Conservation (phyloP, 1,140 invertebrate genomes). For the Berghia stephanieae region DNA sequence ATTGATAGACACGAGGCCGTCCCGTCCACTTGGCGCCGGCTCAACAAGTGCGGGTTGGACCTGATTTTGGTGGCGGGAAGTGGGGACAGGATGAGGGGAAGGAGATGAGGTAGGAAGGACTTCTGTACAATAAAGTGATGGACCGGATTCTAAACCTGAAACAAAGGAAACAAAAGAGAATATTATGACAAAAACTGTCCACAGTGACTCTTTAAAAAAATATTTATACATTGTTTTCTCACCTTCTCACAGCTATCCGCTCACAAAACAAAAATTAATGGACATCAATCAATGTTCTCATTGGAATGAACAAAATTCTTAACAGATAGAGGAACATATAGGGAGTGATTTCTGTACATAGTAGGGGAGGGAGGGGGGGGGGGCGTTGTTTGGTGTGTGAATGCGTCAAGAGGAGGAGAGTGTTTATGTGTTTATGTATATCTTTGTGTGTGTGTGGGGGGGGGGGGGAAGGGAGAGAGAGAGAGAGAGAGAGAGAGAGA, state of each 20-base stretch:
- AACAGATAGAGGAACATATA: background rate
- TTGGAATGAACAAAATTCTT: too few relatives aligned
- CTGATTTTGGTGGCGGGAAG: too few relatives aligned
- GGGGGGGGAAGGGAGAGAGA: too few relatives aligned
- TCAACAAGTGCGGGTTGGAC: slow-evolving; percentile 13
- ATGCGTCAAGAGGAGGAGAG: too few relatives aligned
- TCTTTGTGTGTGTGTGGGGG: too few relatives aligned
- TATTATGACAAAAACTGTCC: background rate
- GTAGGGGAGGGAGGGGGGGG: too few relatives aligned
- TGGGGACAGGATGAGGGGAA: slow-evolving; percentile 23
- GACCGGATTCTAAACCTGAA: slow-evolving; percentile 29
- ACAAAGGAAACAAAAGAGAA: background rate
- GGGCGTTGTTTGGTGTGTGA: too few relatives aligned
- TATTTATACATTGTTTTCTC: background rate
- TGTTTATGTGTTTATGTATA: too few relatives aligned
- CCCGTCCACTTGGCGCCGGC: background rate
- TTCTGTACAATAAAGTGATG: slow-evolving; percentile 21
- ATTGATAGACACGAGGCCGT: slow-evolving; percentile 1
- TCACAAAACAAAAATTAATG: background rate
- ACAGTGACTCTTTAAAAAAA: background rate
- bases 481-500: too few relatives aligned
- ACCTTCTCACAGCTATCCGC: background rate
- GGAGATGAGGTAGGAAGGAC: slow-evolving; percentile 21
- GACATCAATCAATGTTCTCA: background rate
- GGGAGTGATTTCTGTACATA: too few relatives aligned